Evolutionary conservation across 2,113 vertebrate species (phyloP).

Genomic region (Eolophus roseicapilla): DNA sequence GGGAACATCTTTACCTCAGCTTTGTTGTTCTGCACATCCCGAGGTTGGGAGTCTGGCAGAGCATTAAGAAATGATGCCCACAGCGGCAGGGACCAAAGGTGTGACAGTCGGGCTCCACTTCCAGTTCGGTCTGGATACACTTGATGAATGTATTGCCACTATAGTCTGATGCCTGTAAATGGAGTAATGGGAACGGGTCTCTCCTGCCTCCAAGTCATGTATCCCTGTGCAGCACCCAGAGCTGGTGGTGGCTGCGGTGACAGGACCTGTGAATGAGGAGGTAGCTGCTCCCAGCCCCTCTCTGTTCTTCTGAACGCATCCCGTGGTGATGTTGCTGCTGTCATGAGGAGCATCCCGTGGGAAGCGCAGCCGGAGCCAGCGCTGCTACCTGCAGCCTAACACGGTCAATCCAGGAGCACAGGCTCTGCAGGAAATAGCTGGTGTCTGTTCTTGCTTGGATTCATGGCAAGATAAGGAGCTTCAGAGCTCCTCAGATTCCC

Average conservation of each 20-base stretch:
- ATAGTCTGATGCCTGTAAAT: background rate
- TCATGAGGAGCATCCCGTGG: background rate
- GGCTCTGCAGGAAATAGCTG: fast-evolving
- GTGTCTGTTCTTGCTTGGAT: background rate
- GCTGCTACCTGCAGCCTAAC: fast-evolving
- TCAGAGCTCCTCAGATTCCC: background rate
- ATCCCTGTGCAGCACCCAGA: background rate
- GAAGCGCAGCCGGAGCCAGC: background rate
- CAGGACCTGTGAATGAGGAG: background rate
- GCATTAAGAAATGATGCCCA: background rate
- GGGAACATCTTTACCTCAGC: background rate
- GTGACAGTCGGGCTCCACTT: background rate
- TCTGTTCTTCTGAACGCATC: background rate
- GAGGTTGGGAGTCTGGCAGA: background rate
- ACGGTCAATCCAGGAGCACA: background rate
- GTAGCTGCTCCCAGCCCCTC: background rate
- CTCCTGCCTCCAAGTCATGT: background rate
- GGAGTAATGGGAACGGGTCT: background rate
- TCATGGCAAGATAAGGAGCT: background rate
- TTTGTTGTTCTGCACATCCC: background rate
- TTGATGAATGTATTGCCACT: background rate
- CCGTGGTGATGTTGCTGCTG: background rate
- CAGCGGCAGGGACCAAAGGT: background rate
- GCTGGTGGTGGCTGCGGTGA: background rate
- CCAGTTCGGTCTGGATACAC: background rate